Percentiles rank a stretch among this genome's conserved stretches.
phyloP scores from a whole-genome alignment of 2,888 invertebrate genomes.

The Cosmorhoe ocellata region DNA sequence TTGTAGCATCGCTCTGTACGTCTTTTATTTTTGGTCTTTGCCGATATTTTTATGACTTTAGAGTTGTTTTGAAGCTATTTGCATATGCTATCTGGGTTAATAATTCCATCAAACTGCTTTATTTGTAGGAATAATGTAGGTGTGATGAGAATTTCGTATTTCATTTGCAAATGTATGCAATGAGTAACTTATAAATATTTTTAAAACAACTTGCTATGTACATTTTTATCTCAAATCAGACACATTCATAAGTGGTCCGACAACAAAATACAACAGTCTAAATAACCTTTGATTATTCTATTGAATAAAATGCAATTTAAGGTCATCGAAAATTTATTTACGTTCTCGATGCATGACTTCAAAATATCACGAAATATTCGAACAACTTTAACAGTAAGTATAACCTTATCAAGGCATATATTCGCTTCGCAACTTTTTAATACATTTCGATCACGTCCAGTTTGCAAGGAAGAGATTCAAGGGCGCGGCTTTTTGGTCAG shows the following conservation, averaged over 20 bases:
- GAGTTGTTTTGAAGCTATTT: constrained; percentile 21
- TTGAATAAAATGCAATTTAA: background rate
- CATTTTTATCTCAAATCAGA: too few relatives aligned
- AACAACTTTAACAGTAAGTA: background rate
- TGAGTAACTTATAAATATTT: too few relatives aligned
- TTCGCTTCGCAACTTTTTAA: constrained; percentile 5
- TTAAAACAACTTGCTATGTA: too few relatives aligned
- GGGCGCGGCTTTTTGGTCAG: constrained; percentile 28
- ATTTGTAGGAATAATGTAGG: constrained; percentile 10
- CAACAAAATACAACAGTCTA: background rate
- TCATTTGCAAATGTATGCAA: background rate
- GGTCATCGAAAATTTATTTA: constrained; percentile 8
- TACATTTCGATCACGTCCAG: constrained; percentile 1
- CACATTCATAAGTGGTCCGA: background rate
- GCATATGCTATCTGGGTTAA: constrained; percentile 19
- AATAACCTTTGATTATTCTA: background rate
- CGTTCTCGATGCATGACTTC: background rate
- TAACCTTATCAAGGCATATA: constrained; percentile 3
- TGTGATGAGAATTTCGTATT: background rate
- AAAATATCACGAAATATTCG: constrained; percentile 3
- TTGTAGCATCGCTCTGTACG: constrained; percentile 29
- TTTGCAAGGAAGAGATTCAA: constrained; percentile 19
- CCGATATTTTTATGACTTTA: constrained; percentile 29
- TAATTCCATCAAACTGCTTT: constrained; percentile 22
- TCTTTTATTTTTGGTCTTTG: constrained; percentile 26